phyloP scores from a whole-genome alignment of 2,113 vertebrate species.

The Psophia crepitans region DNA sequence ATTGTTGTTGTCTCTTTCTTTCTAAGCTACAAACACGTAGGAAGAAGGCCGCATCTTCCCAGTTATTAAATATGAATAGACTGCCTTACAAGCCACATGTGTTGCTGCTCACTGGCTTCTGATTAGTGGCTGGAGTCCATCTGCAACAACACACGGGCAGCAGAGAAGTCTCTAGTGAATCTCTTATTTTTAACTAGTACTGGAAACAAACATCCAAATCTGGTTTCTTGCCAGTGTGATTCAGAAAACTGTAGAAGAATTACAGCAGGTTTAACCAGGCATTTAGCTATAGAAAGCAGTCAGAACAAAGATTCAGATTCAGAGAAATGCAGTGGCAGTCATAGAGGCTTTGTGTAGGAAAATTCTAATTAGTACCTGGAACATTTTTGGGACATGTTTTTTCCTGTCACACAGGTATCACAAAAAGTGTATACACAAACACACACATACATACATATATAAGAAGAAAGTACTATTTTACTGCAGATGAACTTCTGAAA shows the following conservation, averaged over 20 bases:
- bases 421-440: background rate
- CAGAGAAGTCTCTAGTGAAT: background rate
- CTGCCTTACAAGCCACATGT: background rate
- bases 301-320: background rate
- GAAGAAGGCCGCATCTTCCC: background rate
- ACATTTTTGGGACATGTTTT: background rate
- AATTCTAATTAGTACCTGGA: background rate
- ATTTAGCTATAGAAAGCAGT: background rate
- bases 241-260: background rate
- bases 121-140: background rate
- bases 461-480: background rate
- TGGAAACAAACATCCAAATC: background rate
- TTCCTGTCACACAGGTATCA: background rate
- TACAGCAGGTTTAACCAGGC: background rate
- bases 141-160: background rate
- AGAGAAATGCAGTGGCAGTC: background rate
- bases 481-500: background rate
- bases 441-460: too few species aligned
- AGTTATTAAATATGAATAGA: background rate
- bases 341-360: background rate
- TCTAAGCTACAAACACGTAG: background rate
- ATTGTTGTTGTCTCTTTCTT: background rate
- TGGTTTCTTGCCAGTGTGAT: background rate
- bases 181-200: background rate
- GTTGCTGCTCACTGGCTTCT: background rate